Base-by-base conservation (phyloP, 2,113 vertebrate genomes). In the Plectropomus leopardus region DNA sequence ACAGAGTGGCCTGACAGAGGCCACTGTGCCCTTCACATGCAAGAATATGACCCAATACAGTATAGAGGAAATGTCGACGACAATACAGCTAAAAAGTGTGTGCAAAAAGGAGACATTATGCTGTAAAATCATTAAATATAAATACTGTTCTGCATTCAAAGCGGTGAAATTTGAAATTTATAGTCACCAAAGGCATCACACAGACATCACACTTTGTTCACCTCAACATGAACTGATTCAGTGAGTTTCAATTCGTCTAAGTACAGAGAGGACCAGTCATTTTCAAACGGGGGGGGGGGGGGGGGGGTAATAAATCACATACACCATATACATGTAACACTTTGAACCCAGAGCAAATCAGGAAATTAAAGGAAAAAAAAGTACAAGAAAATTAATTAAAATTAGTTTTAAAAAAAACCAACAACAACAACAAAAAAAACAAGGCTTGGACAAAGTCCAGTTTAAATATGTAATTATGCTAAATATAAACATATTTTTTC, bases 21-120 rank as follows among this genome's bases (percentile, higher is more conserved):
- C 80, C 83, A 88, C 26, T 7, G 59, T 80, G 86, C 74, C 91
- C 91, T 92, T 93, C 88, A 90, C 21, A 60, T 66, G 59, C 26
- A 78, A 47, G 26, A 67, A 79, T 36, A 72, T 55, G 61, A 80
- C 78, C 60, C 60, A 67, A 19, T 28, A 67, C 19, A 24, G 14
- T 50, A 58, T 3, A 32, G 45, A 61, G 44, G 28, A 65, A 76
- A 80, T 16, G 17, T 3, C 26, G 42, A 30, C 5, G 19, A 24
- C 15, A 14, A 76, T 64, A 32, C 15, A 16, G 45, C 34, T 11
- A 16, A 0, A 67, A 72, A 66, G 58, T 40, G 30, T 30, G 26
- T 57, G 32, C 23, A 55, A 4, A 16, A 55, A 11, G 23, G 8
- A 47, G 26, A 32, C 65, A 5, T 28, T n/a, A 30, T 4, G 17